A percentile compares a stretch with the other conserved stretches of the same genome.
Conservation (phyloP, 1,140 invertebrate species). For the Drosophila teissieri region DNA sequence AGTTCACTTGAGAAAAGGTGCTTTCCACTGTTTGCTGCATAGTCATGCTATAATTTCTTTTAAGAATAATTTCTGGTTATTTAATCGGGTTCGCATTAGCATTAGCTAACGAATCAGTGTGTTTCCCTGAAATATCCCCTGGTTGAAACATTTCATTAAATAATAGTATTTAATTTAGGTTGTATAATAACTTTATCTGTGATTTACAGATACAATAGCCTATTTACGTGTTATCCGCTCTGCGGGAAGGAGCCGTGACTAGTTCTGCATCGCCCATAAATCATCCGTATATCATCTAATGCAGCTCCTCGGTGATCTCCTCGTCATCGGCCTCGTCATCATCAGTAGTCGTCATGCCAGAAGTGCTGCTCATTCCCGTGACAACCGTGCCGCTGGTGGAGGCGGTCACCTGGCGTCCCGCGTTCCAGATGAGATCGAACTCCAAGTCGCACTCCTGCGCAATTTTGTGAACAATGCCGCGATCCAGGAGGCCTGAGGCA, state of each 20-base stretch:
- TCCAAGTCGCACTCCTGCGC: conserved; percentile 82
- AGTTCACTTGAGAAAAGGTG: no score
- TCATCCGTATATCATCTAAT: conserved; percentile 39
- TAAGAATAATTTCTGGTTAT: no score
- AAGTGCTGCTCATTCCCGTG: conserved; percentile 48
- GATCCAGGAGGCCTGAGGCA: conserved; percentile 68
- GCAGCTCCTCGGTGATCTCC: conserved; percentile 80
- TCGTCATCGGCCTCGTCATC: conserved; percentile 80
- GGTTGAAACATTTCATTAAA: no score
- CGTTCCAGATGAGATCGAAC: conserved; percentile 80
- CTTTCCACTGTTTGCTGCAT: no score
- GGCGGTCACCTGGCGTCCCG: conserved; percentile 51
- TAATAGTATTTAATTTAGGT: no score
- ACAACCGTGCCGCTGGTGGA: conserved; percentile 27
- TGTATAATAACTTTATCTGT: no score
- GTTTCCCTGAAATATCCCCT: no score
- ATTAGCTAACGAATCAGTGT: no score
- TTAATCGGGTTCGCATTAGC: no score
- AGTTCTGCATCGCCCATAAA: conserved; percentile 4
- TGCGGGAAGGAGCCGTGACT: conserved; percentile 10
- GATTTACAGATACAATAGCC: background rate
- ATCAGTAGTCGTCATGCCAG: conserved; percentile 41
- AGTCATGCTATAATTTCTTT: no score
- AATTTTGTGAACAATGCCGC: conserved; percentile 69
- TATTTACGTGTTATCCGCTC: conserved; percentile 2